phyloP scores from a whole-genome alignment of 2,113 vertebrate genomes.

The Crotalus helleri region DNA sequence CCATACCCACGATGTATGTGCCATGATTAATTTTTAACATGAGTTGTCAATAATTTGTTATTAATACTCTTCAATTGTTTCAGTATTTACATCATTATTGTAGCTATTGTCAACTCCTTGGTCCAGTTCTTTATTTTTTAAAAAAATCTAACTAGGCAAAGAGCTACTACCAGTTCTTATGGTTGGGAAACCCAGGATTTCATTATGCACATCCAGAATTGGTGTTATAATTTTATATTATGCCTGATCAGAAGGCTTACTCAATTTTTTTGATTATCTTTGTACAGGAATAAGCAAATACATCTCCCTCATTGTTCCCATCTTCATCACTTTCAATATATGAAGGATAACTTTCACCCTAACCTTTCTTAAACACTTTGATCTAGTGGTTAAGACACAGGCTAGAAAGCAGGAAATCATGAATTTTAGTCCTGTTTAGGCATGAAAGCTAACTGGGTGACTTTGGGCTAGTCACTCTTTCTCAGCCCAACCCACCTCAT shows the following conservation, averaged over 20 bases:
- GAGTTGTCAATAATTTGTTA: not conserved
- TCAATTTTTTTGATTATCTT: not conserved
- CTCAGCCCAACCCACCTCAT: too few relatives aligned
- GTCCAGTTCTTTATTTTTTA: not conserved
- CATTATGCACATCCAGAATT: too few relatives aligned
- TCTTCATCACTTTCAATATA: not conserved
- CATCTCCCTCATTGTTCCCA: not conserved
- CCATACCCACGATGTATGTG: not conserved
- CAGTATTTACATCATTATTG: not conserved
- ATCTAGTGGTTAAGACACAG: not conserved
- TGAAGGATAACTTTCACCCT: not conserved
- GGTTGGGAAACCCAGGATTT: not conserved
- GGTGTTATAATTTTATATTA: not conserved
- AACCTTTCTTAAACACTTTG: too few relatives aligned
- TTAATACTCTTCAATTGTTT: not conserved
- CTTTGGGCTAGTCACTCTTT: too few relatives aligned
- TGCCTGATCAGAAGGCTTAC: not conserved
- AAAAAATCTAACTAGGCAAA: not conserved
- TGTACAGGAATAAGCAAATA: not conserved
- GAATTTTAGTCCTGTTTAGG: not conserved
- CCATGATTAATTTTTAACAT: not conserved
- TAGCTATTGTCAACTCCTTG: not conserved
- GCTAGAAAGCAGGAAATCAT: not conserved
- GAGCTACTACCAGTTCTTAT: not conserved
- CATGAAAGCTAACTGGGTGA: not conserved